A percentile compares a stretch with the other conserved stretches of the same genome.
phyloP scores from a whole-genome alignment of 2,113 vertebrate genomes.

The Pogona vitticeps region DNA sequence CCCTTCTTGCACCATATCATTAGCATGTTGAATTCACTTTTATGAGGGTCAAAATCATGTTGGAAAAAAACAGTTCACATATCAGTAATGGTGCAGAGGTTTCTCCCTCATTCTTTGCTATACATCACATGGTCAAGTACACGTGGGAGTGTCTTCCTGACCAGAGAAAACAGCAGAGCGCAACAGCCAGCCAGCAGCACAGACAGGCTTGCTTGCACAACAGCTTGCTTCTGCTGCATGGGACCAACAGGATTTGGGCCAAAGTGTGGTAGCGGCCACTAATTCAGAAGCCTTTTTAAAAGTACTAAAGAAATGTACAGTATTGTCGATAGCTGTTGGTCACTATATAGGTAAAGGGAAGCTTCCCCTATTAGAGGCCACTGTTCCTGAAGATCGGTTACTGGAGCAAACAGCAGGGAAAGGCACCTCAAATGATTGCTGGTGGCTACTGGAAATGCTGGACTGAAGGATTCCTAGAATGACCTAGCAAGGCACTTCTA shows the following conservation, averaged over 20 bases:
- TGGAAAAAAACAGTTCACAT: neutral
- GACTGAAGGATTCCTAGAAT: accelerated
- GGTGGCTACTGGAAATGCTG: neutral
- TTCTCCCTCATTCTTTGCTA: too few species aligned
- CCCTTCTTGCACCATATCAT: neutral
- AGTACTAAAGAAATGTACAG: accelerated
- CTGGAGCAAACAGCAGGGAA: neutral
- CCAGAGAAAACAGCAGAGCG: too few species aligned
- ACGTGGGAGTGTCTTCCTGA: too few species aligned
- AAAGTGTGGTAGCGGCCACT: neutral
- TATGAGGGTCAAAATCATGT: too few species aligned
- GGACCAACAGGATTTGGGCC: too few species aligned
- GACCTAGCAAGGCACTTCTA: neutral
- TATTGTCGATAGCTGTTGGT: neutral
- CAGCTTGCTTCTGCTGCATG: too few species aligned
- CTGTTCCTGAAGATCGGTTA: neutral
- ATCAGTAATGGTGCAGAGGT: neutral
- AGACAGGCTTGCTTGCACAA: too few species aligned
- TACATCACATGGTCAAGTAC: too few species aligned
- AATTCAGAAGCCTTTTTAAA: neutral
- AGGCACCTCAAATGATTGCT: neutral
- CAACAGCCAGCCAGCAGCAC: too few species aligned
- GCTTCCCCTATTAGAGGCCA: neutral
- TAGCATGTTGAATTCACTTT: neutral
- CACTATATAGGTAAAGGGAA: neutral